Conservation (phyloP, 1,140 invertebrate species). For the Catajapyx aquilonaris region DNA sequence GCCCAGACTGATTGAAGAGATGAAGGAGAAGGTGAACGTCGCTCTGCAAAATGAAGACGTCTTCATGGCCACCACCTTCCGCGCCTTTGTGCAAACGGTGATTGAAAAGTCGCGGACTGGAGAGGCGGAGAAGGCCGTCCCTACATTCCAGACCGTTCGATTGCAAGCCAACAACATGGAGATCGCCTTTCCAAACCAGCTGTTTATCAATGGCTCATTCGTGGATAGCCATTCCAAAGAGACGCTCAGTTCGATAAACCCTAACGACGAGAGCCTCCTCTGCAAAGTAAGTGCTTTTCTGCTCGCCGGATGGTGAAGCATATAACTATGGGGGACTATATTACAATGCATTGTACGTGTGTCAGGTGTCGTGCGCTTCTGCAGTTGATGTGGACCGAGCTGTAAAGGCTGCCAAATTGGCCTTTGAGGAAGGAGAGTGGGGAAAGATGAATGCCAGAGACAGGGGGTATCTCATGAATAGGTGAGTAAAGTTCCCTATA, state of each 20-base stretch:
- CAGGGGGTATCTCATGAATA: constrained; percentile 47
- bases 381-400: constrained; percentile 65
- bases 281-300: constrained; percentile 27
- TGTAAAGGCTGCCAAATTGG: constrained; percentile 60
- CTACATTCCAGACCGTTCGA: constrained; percentile 49
- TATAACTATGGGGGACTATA: constrained; percentile 6
- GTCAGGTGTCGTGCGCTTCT: constrained; percentile 48
- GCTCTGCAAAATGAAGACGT: constrained; percentile 72
- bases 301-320: constrained; percentile 5
- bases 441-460: constrained; percentile 67
- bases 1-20: constrained; percentile 70
- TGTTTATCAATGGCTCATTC: constrained; percentile 83
- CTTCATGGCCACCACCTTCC: constrained; percentile 77
- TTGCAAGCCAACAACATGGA: constrained; percentile 62
- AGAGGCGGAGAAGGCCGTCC: constrained; percentile 19
- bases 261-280: constrained; percentile 60
- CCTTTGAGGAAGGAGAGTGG: constrained; percentile 75
- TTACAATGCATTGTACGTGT: constrained; percentile 19
- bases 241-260: constrained; percentile 50
- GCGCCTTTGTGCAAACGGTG: constrained; percentile 48
- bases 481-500: constrained; percentile 21
- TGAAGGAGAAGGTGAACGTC: constrained; percentile 59
- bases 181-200: constrained; percentile 63
- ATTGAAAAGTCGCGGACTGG: constrained; percentile 42
- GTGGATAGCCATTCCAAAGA: constrained; percentile 46